Conservation (phyloP, 2,113 vertebrate genomes). For the Ailuropoda melanoleuca region DNA sequence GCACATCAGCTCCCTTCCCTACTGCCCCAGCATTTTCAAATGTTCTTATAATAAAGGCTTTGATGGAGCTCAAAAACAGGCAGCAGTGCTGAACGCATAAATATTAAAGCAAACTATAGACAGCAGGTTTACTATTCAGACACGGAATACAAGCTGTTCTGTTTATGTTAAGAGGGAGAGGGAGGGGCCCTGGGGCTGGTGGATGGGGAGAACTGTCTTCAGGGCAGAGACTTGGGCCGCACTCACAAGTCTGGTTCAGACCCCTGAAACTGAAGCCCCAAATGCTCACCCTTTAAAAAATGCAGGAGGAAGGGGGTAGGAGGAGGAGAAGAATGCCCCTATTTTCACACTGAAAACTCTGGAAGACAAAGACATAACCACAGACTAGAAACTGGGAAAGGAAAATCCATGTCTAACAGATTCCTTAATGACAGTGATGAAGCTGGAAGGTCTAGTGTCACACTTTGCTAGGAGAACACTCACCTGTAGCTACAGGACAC, state of each 20-base stretch:
- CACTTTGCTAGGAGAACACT: neutral
- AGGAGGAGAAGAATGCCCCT: neutral
- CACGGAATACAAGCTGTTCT: slow-evolving; percentile 80
- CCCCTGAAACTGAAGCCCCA: neutral
- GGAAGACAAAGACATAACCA: neutral
- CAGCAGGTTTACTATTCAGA: slow-evolving; percentile 81
- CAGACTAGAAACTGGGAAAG: neutral
- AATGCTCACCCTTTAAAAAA: neutral
- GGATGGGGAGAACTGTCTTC: neutral
- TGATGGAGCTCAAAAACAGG: slow-evolving; percentile 76
- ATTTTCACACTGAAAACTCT: neutral
- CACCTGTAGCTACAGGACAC: neutral
- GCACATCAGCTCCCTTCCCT: slow-evolving; percentile 58
- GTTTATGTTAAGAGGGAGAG: slow-evolving; percentile 68
- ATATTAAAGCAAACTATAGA: slow-evolving; percentile 84
- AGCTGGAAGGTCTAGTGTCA: neutral
- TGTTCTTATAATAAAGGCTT: slow-evolving; percentile 75
- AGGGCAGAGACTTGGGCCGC: neutral
- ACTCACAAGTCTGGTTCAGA: neutral
- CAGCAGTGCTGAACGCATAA: slow-evolving; percentile 79
- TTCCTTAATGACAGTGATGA: neutral
- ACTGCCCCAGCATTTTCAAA: slow-evolving; percentile 67
- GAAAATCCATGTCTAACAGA: neutral
- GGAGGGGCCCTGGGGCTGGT: neutral
- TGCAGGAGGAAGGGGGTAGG: neutral